phyloP scores from a whole-genome alignment of 2,113 vertebrate genomes.

The Hystrix brachyura region DNA sequence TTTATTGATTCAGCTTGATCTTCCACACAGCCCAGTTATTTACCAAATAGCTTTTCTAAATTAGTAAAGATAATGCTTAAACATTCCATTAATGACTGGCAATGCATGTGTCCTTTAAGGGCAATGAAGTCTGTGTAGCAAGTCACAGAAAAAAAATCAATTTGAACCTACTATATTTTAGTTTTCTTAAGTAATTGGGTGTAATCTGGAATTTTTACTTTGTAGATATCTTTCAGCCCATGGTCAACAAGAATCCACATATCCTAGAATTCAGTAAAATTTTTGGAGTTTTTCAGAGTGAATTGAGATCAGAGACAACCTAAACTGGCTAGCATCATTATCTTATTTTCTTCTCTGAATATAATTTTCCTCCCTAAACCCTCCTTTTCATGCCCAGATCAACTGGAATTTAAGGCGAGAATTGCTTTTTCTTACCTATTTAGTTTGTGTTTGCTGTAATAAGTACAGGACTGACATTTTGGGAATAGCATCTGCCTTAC shows the following conservation, averaged over 20 bases:
- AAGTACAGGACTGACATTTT: not conserved
- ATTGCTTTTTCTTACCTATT: not conserved
- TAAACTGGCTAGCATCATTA: not conserved
- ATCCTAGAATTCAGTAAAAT: not conserved
- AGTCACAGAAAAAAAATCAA: constrained; percentile 10
- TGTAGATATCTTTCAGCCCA: not conserved
- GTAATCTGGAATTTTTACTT: not conserved
- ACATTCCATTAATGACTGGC: not conserved
- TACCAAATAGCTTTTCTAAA: constrained; percentile 60
- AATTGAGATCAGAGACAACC: not conserved
- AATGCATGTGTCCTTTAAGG: constrained; percentile 3
- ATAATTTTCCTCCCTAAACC: not conserved
- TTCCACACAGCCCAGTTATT: constrained; percentile 25
- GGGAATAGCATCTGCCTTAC: not conserved
- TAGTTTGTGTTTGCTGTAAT: not conserved
- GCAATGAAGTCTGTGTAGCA: not conserved
- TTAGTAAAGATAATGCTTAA: constrained; percentile 33
- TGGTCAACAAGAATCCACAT: not conserved
- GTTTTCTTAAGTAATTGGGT: not conserved
- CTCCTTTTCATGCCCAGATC: not conserved
- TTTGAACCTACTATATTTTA: not conserved
- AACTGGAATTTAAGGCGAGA: not conserved
- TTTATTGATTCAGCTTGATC: constrained; percentile 70
- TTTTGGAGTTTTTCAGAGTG: not conserved
- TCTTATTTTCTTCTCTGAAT: not conserved